Evolutionary conservation across 2,113 vertebrate species (phyloP), one percentile per base, ranked within the genome.

Genomic region (Rhynchomys soricoides): DNA sequence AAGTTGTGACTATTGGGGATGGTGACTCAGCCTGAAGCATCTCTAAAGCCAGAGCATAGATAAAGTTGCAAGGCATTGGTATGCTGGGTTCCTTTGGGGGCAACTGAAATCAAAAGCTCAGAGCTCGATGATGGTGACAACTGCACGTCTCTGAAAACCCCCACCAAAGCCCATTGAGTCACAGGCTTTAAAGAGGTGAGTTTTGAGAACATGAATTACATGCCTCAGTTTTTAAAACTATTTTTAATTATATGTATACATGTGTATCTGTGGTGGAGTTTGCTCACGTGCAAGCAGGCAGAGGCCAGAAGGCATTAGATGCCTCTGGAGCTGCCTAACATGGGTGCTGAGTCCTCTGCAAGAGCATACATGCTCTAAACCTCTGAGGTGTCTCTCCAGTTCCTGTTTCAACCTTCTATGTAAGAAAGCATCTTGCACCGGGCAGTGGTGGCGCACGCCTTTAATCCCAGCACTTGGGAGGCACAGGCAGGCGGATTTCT

Each of bases 101-200:
- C 0, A 1, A 12, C 0, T 2, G 26, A 82, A n/a, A 82, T 40
- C n/a, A n/a, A n/a, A n/a, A n/a, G 19, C 48, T 68, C 73, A 68
- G 15, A 52, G 31, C 8, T 29, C 10, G 48, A 52, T 37, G 7
- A 29, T 26, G 66, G 74, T 24, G 66, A 70, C 5, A 0, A 8
- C 4, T 1, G 7, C 19, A 29, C 5, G 29, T 37, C 73, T 71
- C 66, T 83, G 57, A 10, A 31, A 43, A 75, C n/a, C 15, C 70
- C 8, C n/a, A 13, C 4, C 1, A 1, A 62, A 29, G 43, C 11
- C 7, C 15, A 3, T 37, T 4, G 37, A 37, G 11, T 16, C 7
- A 29, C 0, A 0, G 3, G 9, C 37, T 43, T 71, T 40, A 22
- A 55, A 70, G 55, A 22, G 11, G 11, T 34, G 34, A 5, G 7